A percentile compares a stretch with the other conserved stretches of the same genome.
Conservation (phyloP, 2,797 vertebrate genomes). For the Premnoplex brunnescens region DNA sequence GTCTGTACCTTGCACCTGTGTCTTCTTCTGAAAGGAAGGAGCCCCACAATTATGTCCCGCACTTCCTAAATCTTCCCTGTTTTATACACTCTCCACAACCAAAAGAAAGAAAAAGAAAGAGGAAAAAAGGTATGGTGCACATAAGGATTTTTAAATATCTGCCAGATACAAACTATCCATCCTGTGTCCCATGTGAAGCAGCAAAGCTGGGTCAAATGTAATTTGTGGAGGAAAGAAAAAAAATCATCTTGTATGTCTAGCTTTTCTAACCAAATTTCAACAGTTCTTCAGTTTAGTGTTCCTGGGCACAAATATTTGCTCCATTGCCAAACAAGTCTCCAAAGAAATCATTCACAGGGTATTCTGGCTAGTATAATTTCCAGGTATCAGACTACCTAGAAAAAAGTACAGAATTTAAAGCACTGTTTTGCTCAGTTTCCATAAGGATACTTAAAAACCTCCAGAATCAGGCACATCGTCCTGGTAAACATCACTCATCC, state of each 20-base stretch:
- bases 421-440: neutral
- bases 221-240: neutral
- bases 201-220: accelerated
- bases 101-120: neutral
- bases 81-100: neutral
- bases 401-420: neutral
- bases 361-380: neutral
- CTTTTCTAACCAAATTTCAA: neutral
- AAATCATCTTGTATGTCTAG: neutral
- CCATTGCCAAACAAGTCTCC: neutral
- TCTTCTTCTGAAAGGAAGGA: neutral
- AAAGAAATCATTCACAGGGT: neutral
- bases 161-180: neutral
- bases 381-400: neutral
- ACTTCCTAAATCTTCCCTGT: neutral
- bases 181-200: neutral
- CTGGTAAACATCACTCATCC: neutral
- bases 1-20: neutral
- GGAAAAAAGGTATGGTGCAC: neutral
- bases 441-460: neutral
- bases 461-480: accelerated
- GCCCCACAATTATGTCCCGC: neutral
- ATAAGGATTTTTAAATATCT: neutral
- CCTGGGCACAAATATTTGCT: neutral
- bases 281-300: neutral